A percentile compares a stretch with the other conserved stretches of the same genome.
Conservation (phyloP, 2,797 vertebrate genomes). For the Pyrrhura leucotis region DNA sequence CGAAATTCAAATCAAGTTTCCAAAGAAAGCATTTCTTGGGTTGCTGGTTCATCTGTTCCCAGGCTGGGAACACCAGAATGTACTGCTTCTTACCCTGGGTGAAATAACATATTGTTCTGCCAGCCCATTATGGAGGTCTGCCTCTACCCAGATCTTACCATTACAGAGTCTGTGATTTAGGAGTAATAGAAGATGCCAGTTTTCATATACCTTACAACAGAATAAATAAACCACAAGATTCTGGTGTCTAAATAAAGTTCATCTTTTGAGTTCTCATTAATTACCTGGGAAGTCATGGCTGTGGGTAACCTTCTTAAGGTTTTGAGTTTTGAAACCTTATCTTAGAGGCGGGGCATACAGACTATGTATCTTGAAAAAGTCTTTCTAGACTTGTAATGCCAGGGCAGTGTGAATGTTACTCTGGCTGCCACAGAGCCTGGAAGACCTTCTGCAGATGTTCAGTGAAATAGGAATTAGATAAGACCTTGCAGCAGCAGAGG, state of each 20-base stretch:
- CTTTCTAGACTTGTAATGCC: not conserved
- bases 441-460: not conserved
- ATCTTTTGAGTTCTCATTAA: not conserved
- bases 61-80: not conserved
- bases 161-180: not conserved
- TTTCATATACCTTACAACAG: not conserved
- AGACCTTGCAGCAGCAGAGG: not conserved
- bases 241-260: not conserved
- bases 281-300: not conserved
- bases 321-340: not conserved
- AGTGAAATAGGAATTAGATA: not conserved
- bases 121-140: not conserved
- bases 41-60: not conserved
- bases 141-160: not conserved
- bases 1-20: not conserved
- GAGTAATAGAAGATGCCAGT: not conserved
- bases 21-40: not conserved
- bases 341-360: not conserved
- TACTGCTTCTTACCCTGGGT: not conserved
- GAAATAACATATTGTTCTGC: not conserved
- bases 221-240: not conserved
- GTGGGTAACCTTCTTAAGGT: not conserved
- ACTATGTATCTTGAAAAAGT: not conserved
- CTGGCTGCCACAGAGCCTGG: not conserved
- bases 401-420: not conserved